These are phyloP conservation scores for Mythimna impura DNA, from an alignment of 2,888 invertebrate genomes.

Conservation along the genomic window DNA sequence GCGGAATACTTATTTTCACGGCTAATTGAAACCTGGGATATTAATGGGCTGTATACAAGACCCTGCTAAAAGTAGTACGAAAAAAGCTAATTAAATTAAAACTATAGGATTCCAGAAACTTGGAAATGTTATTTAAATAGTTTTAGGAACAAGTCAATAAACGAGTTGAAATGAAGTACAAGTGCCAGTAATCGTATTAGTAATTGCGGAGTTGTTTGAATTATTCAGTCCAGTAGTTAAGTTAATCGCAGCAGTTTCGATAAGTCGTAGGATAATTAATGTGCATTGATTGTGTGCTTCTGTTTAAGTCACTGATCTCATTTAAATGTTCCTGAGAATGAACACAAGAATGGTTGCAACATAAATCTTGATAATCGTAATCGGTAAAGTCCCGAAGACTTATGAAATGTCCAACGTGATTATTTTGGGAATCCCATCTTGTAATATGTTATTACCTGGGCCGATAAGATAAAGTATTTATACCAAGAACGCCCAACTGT, in stretches of 20 bases:
- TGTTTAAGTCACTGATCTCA: conserved; percentile 24
- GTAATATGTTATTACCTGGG: neutral
- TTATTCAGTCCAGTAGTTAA: conserved; percentile 34
- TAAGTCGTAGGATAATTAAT: conserved; percentile 36
- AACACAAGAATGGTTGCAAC: conserved; percentile 10
- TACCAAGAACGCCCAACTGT: neutral
- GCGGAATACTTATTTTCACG: neutral
- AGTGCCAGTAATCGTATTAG: conserved; percentile 27
- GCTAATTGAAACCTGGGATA: conserved; percentile 8
- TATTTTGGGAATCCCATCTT: conserved; percentile 20
- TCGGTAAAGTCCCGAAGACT: conserved; percentile 25
- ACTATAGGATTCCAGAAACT: neutral
- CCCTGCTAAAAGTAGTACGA: neutral
- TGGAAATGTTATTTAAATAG: conserved; percentile 15
- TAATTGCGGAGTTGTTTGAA: conserved; percentile 36
- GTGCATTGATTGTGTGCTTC: conserved; percentile 39
- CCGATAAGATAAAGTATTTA: conserved; percentile 9
- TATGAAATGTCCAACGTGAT: neutral
- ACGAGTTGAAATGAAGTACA: conserved; percentile 35
- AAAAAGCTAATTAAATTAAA: conserved; percentile 24
- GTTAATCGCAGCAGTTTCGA: conserved; percentile 34
- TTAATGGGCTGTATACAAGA: neutral
- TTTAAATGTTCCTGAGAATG: conserved; percentile 27
- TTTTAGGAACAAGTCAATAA: conserved; percentile 21
- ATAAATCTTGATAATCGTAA: conserved; percentile 14